phyloP scores from a whole-genome alignment of 2,888 invertebrate species.

The Thymelicus lineola region DNA sequence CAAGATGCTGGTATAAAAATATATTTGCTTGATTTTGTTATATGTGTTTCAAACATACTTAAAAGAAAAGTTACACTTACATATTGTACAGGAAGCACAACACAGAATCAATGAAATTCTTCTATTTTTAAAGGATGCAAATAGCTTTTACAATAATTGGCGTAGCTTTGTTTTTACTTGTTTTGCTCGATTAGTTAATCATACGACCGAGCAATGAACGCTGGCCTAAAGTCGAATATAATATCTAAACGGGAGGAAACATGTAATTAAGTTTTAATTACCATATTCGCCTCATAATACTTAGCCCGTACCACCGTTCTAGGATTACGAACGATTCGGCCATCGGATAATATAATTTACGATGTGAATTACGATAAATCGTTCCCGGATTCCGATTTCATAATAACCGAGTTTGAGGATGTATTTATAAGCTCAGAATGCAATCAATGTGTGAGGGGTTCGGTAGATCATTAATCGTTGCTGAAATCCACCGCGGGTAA shows the following conservation, averaged over 20 bases:
- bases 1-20: no score
- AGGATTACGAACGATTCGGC: not conserved
- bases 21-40: no score
- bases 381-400: constrained; percentile 29
- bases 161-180: not conserved
- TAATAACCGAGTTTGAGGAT: constrained; percentile 31
- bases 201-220: not conserved
- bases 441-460: constrained; percentile 33
- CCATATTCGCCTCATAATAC: not conserved
- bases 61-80: no score
- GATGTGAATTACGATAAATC: constrained; percentile 24
- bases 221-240: not conserved
- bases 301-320: not conserved
- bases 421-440: constrained; percentile 37
- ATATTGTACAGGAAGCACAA: no score
- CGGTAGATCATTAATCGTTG: constrained; percentile 24
- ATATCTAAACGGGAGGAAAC: not conserved
- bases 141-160: no score
- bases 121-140: no score
- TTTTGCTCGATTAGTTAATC: not conserved
- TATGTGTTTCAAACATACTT: no score
- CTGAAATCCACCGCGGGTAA: not conserved
- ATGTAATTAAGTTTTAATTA: constrained; percentile 2
- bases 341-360: constrained; percentile 13
- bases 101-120: no score